Evolutionary conservation across 2,797 vertebrate species (phyloP), one percentile per base, ranked within the genome.

Genomic region (Gambelia wislizenii): DNA sequence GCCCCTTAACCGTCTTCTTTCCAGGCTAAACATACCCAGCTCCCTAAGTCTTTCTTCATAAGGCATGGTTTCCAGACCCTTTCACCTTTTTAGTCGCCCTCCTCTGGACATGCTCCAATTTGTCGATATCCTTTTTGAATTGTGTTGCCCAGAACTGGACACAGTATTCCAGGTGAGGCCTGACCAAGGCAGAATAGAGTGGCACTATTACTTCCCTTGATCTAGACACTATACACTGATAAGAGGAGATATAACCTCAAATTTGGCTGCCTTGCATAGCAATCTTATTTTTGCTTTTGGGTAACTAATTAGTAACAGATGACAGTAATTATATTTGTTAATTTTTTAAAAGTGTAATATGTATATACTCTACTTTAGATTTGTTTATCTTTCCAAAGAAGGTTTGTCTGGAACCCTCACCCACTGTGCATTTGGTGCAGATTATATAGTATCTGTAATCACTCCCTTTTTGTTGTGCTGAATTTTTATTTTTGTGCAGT

Each of bases 231-330:
- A n/a, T 59, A 88, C 86, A 22, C 49, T 89, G 30, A 72, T 83
- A 85, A 87, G 90, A 88, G 78, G 61, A 20, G 16, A 0, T 54
- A 42, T 88, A 93, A 54, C 91, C 64, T 59, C 6, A 67, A 90
- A 83, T 75, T 3, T 92, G 85, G 61, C 88, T 95, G 83, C 56
- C 12, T 92, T 85, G 90, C 2, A 0, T 61, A 89, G 36, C 86
- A 75, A 20, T 44, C 64, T 92, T 59, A 39, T 0, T 0, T 84
- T 83, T 89, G 49, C 81, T 91, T 83, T 90, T 89, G 64, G 1
- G 89, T 69, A 72, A 8, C 0, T 84, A 81, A 87, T 80, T 88
- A 89, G 64, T 86, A 36, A n/a, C 22, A 7, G 39, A 44, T 76
- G 25, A 83, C 79, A 90, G 0, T 82, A 86, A 25, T 1, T 0